A percentile compares a stretch with the other conserved stretches of the same genome.
Conservation (phyloP, 2,888 invertebrate species). For the Yponomeuta malinellus region DNA sequence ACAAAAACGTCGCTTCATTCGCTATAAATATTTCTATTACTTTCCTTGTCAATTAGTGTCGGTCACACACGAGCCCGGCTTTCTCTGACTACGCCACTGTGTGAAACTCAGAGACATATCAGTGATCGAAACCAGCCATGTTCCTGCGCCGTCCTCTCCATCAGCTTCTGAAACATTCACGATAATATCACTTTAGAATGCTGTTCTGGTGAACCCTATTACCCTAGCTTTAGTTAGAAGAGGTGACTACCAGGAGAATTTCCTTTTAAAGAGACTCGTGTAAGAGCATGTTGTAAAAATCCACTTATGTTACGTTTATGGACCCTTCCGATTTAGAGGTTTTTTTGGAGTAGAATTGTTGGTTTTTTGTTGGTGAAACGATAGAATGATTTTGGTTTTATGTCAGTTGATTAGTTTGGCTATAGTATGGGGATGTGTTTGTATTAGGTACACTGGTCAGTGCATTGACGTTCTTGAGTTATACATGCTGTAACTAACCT, state of each 20-base stretch:
- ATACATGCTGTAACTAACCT: too few species aligned
- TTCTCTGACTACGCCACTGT: slow-evolving; percentile 31
- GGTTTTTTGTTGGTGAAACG: neutral
- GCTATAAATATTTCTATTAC: too few species aligned
- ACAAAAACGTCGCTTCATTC: too few species aligned
- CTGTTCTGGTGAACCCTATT: neutral
- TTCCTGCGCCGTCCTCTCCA: slow-evolving; percentile 22
- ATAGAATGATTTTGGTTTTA: neutral
- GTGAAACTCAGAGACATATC: slow-evolving; percentile 39
- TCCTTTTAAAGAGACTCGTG: neutral
- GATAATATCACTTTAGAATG: slow-evolving; percentile 27
- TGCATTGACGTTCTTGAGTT: too few species aligned
- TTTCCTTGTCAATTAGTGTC: too few species aligned
- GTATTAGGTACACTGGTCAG: too few species aligned
- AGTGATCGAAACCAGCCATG: slow-evolving; percentile 37
- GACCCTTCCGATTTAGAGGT: neutral
- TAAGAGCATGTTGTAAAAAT: neutral
- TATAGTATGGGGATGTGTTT: too few species aligned
- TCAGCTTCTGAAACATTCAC: slow-evolving; percentile 43
- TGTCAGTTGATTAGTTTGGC: too few species aligned
- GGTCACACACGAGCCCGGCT: too few species aligned
- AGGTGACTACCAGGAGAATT: neutral
- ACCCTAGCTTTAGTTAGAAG: neutral
- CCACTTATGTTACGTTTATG: neutral
- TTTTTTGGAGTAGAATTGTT: neutral